A percentile compares a stretch with the other conserved stretches of the same genome.
Evolutionary conservation across 2,113 vertebrate genomes (phyloP).

Genomic region (Centropristis striata): DNA sequence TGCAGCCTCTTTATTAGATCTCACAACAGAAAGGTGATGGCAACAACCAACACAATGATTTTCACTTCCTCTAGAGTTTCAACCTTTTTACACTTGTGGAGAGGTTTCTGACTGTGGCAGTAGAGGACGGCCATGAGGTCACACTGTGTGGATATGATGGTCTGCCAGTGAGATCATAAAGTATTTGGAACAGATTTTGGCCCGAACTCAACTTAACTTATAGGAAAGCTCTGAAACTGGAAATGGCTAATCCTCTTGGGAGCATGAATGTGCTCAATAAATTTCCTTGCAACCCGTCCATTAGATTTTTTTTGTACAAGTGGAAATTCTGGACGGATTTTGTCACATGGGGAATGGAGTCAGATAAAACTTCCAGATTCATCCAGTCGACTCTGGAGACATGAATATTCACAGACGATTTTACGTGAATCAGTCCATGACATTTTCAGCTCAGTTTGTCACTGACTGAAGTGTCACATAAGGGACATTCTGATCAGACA

Average conservation of each 20-base stretch:
- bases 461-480: neutral
- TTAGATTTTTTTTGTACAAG: neutral
- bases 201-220: neutral
- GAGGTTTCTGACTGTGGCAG: neutral
- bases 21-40: neutral
- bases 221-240: neutral
- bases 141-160: neutral
- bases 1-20: neutral
- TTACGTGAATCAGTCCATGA: constrained; percentile 2
- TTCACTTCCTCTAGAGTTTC: neutral
- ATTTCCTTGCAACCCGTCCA: neutral
- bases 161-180: neutral
- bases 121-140: no score
- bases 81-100: no score
- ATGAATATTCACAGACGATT: neutral
- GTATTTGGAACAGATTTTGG: neutral
- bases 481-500: neutral
- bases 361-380: no score
- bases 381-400: neutral
- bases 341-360: no score
- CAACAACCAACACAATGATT: neutral
- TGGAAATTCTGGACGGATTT: neutral
- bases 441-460: neutral
- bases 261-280: neutral
- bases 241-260: neutral